Evolutionary conservation across 2,888 invertebrate genomes (phyloP), one percentile per base, ranked within the genome.

Genomic region (Orthonychiurus folsomi): DNA sequence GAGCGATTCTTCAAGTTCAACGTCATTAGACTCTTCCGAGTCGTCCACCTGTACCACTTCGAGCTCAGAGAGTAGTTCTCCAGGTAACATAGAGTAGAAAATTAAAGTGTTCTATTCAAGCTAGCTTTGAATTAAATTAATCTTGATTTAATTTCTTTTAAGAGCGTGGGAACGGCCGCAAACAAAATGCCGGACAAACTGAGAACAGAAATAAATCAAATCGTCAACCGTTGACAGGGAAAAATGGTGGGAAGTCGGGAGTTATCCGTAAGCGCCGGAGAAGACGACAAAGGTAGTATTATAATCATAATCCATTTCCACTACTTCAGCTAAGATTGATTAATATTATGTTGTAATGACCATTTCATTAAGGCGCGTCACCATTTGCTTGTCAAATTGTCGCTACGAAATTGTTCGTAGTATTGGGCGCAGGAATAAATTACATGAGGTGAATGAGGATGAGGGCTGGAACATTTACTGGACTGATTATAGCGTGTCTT

Each of bases 391-490:
- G 56, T 82, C 83, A 60, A 85, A 84, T 77, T 87, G 87, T 73
- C 84, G 86, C 26, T 87, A 87, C 75, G 86, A 87, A 67, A 84
- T 85, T 66, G 87, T 91, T 50, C 80, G 86, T 50, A 82, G 84
- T 73, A 84, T 86, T 1, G 84, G 87, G 1, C 79, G 82, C 65
- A 83, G 84, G 66, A 86, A 85, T 75, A 86, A 86, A 0, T 87
- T 87, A 81, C 82, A 84, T 65, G 87, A 88, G 76, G 89, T 89
- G 0, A 81, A 83, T 1, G 90, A 90, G 70, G 84, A 84, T 56
- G 89, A 89, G 63, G 83, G 86, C 60, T 94, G 93, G 93, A 89
- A 90, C 76, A 83, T 94, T 69, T 88, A 87, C 75, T 94, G 93
- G 93, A 89, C 89, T 0, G 93, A 93, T 76, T 84, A 87, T 74